Evolutionary conservation across 1,140 invertebrate species (phyloP).

Genomic region (Bombus impatiens): DNA sequence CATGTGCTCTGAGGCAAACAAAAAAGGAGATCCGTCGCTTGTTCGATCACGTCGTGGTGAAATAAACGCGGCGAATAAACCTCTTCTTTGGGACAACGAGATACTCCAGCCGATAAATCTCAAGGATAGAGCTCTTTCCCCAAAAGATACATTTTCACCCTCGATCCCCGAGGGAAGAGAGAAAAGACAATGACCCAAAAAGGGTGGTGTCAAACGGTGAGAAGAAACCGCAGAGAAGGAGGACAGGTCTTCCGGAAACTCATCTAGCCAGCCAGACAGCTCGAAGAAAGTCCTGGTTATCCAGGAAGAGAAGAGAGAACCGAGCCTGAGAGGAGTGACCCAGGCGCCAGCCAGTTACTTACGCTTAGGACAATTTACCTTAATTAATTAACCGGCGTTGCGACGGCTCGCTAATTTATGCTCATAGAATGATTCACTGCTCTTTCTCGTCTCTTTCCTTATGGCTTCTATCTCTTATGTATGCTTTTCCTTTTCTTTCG

Average conservation of each 20-base stretch:
- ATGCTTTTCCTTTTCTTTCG: background rate
- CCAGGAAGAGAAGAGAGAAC: background rate
- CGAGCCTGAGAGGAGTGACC: conserved; percentile 49
- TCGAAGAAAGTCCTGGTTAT: conserved; percentile 45
- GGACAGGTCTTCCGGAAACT: conserved; percentile 49
- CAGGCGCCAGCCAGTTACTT: conserved; percentile 75
- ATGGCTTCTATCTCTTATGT: background rate
- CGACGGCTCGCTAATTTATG: conserved; percentile 78
- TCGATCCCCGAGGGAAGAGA: background rate
- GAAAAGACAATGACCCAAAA: conserved; percentile 36
- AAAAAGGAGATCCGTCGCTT: background rate
- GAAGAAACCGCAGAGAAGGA: conserved; percentile 49
- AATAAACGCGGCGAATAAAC: background rate
- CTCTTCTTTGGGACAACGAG: background rate
- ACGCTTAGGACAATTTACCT: conserved; percentile 80
- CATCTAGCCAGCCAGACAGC: conserved; percentile 48
- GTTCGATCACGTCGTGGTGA: background rate
- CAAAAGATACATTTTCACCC: conserved; percentile 5
- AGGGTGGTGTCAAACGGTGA: conserved; percentile 13
- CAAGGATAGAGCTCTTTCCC: background rate
- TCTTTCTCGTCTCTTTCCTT: conserved; percentile 46
- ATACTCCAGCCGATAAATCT: conserved; percentile 3
- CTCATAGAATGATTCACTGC: conserved; percentile 79
- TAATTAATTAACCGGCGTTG: conserved; percentile 80
- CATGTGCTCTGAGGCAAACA: background rate